These are phyloP conservation scores for Drosophila anomalipes DNA, from an alignment of 2,888 invertebrate genomes.

Conservation along the genomic window DNA sequence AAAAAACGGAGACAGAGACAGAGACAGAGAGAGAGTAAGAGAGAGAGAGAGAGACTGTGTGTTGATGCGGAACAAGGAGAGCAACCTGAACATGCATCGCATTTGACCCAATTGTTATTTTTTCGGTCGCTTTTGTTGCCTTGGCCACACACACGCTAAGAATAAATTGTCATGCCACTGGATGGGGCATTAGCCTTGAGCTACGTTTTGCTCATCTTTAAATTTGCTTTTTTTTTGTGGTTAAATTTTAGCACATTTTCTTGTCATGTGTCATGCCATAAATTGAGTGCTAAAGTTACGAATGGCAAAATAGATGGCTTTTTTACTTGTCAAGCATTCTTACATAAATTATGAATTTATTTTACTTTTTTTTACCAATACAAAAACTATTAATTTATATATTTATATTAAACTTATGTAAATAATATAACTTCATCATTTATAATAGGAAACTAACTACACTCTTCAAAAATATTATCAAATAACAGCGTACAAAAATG, in stretches of 20 bases:
- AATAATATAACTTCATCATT: not conserved
- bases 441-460: not conserved
- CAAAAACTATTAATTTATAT: not conserved
- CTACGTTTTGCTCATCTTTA: slow-evolving; percentile 10
- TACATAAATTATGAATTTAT: not conserved
- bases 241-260: slow-evolving; percentile 13
- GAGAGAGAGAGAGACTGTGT: not conserved
- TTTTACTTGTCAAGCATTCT: not conserved
- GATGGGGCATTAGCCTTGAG: slow-evolving; percentile 59
- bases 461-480: not conserved
- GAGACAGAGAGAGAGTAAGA: not conserved
- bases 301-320: not conserved
- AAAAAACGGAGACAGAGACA: not conserved
- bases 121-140: slow-evolving; percentile 35
- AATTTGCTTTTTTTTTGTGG: not conserved
- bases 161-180: slow-evolving; percentile 54
- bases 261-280: slow-evolving; percentile 20
- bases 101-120: slow-evolving; percentile 59
- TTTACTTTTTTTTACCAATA: not conserved
- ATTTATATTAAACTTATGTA: not conserved
- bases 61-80: slow-evolving; percentile 25
- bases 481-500: not conserved
- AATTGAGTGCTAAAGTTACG: slow-evolving; percentile 10
- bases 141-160: slow-evolving; percentile 62
- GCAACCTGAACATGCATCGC: slow-evolving; percentile 30